Evolutionary conservation across 1,140 invertebrate species (phyloP), one percentile per base, ranked within the genome.

Genomic region (Drosophila pruinosa): DNA sequence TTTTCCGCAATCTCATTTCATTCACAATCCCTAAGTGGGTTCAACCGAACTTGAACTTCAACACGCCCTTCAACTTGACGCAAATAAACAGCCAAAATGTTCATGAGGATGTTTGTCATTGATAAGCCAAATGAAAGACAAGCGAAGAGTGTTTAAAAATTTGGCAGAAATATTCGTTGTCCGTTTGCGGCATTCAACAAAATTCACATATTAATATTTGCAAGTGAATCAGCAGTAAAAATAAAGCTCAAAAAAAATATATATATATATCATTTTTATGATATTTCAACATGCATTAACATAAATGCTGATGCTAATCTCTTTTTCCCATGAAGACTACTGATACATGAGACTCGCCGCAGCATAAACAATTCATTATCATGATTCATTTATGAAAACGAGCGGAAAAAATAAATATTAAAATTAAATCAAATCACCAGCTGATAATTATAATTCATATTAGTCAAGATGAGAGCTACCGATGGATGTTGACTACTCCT

Each of bases 291-390:
- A 76, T 69, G 74, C 68, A 88, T 88, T 88, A 88, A 76, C 82
- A 88, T 88, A 88, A 88, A 73, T 52, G 68, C 57, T 70, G 82
- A 88, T 88, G 83, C 21, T 88, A 88, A 88, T 82, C 82, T 88
- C 75, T 73, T 88, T 88, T 88, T 88, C 82, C 82, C 83, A 88
- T 88, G 82, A 88, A 88, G 70, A 24, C 17, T 10, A 31, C 62
- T 57, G 48, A 63, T 39, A 39, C 45, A 22, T 34, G 61, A 31
- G 48, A 76, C 52, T 78, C 19, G 21, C 48, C 39, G 56, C 75
- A 81, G 78, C 81, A 86, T 88, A 86, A 88, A 86, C 82, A 86
- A 86, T 75, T 88, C 75, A 86, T 88, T 88, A 88, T 89, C 83
- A 21, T 88, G 82, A 88, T 88, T 88, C 82, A 88, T 88, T 82